Base-by-base conservation (phyloP, 2,888 invertebrate genomes). In the Prosopocoilus inquinatus region DNA sequence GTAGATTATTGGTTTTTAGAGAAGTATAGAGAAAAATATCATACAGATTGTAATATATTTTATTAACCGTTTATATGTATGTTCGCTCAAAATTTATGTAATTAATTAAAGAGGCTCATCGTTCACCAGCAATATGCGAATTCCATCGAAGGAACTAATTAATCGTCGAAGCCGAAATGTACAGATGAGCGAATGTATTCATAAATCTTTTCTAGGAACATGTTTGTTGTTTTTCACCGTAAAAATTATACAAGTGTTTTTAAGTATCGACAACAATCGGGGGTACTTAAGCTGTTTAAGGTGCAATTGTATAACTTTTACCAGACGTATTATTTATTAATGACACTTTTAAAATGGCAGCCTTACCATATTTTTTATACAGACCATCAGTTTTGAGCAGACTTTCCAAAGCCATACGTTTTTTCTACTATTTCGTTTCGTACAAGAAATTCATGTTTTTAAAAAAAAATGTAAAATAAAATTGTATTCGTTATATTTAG, bases 401-500 rank as follows among this genome's bases (percentile, higher is more conserved):
- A 44, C 53, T 60, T 51, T 59, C 53, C 55, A 63, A 67, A 61
- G 68, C 67, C 67, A 64, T 68, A 32, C 57, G 39, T 57, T 59
- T 58, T 68, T 68, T 70, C 63, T 67, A 67, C 63, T 65, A 57
- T 64, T 70, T 61, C 58, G 68, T 70, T 67, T 67, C 49, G 45
- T 55, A 46, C 58, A 48, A 68, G 66, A 70, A 69, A 71, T 71
- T 64, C 70, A 72, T 69, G 71, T 73, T 71, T 70, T 69, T 69
- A 52, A 52, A 53, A 70, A 67, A 68, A 70, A 69, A 64, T 74
- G 72, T 74, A 72, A 74, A 70, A 72, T 73, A 65, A 73, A 71
- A 71, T 64, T 75, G 73, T 75, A 75, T 70, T 75, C 75, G 71
- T 73, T 75, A 75, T 75, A 75, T 75, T 75, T 75, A 75, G 74